Evolutionary conservation across 1,140 invertebrate genomes (phyloP), one percentile per base, ranked within the genome.

Genomic region (Streblospio benedicti): DNA sequence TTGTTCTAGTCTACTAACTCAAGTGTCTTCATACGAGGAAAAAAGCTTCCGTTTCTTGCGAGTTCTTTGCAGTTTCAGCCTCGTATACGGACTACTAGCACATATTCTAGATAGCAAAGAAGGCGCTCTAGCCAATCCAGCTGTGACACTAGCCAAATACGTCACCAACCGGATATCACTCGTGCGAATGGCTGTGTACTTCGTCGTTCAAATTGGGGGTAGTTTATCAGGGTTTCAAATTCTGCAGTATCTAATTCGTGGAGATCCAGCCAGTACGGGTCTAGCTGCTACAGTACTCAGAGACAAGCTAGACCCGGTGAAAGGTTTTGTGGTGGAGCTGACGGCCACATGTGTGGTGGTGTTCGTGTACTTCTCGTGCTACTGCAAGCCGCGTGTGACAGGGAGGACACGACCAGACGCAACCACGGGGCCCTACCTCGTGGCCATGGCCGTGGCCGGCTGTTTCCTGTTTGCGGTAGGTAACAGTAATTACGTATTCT

Each of bases 91-190:
- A n/a, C n/a, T n/a, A n/a, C n/a, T n/a, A n/a, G n/a, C n/a, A n/a
- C n/a, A n/a, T n/a, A n/a, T n/a, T n/a, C n/a, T n/a, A n/a, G n/a
- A n/a, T n/a, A n/a, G n/a, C n/a, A n/a, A n/a, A n/a, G n/a, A n/a
- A n/a, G 75, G 75, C 16, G 73, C 71, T 27, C 73, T 76, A 62
- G 65, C 73, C 44, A 76, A 76, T 64, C 75, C 75, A 6, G 74
- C 75, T 4, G 71, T 76, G 25, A 72, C 72, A 6, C n/a, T 67
- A 2, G 73, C 63, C 1, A 64, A 69, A 25, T 57, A 79, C 9
- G 77, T 87, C n/a, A 85, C 87, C 27, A 86, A 90, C 31, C 84
- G 89, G 66, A 86, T 90, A 47, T 85, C 84, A 66, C 71, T 92
- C n/a, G 72, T 91, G 4, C 86, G 87, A 71, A 83, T 83, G 0